These are phyloP conservation scores for Didymodactylos carnosus DNA, from an alignment of 2,888 invertebrate species.

Conservation along the genomic window DNA sequence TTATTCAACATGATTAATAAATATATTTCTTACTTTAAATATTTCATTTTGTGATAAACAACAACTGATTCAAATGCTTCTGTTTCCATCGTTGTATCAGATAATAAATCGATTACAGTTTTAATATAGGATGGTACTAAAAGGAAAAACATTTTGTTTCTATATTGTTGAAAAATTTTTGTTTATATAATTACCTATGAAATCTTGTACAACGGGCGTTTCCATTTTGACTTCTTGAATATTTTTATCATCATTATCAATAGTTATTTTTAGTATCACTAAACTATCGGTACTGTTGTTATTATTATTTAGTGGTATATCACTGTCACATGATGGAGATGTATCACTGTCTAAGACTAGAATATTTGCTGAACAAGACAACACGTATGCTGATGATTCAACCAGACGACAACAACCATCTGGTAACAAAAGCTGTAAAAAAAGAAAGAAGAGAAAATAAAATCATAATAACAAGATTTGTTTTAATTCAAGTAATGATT, in stretches of 20 bases:
- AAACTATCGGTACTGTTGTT: too few species aligned
- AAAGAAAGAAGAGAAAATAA: background rate
- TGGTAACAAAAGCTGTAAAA: background rate
- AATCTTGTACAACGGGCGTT: background rate
- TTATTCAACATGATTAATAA: too few species aligned
- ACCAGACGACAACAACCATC: background rate
- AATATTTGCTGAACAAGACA: background rate
- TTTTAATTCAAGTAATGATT: too few species aligned
- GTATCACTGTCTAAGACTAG: background rate
- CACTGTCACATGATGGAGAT: background rate
- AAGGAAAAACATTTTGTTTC: background rate
- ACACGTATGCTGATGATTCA: background rate
- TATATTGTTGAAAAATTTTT: background rate
- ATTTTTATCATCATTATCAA: background rate
- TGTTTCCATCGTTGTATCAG: background rate
- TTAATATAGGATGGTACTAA: background rate
- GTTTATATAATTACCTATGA: background rate
- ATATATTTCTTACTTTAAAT: background rate
- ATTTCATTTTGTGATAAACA: background rate
- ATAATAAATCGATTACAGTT: background rate
- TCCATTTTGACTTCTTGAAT: background rate
- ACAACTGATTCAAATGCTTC: background rate
- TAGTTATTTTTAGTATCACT: background rate
- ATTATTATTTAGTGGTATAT: background rate
- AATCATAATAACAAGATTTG: too few species aligned